Evolutionary conservation across 1,140 invertebrate species (phyloP).

Genomic region (Uloborus diversus): DNA sequence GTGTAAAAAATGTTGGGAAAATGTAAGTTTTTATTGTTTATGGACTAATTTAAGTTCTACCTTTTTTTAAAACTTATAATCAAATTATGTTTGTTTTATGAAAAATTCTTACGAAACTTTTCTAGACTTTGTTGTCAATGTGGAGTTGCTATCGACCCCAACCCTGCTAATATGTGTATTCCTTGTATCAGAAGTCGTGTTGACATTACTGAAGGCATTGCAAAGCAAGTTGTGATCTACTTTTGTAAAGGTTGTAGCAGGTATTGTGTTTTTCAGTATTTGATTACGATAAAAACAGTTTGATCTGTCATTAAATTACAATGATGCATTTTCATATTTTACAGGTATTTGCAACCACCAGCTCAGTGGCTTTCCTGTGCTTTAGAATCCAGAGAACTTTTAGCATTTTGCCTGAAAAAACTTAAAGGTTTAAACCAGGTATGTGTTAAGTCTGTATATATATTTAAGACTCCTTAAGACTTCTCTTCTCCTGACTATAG

Average conservation of each 20-base stretch:
- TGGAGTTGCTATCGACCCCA: conserved; percentile 80
- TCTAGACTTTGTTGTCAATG: conserved; percentile 70
- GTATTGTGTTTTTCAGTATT: conserved; percentile 63
- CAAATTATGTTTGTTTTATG: neutral
- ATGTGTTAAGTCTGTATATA: too few relatives aligned
- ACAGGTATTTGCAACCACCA: conserved; percentile 92
- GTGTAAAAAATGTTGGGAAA: neutral
- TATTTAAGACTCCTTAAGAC: too few relatives aligned
- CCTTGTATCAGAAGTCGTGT: conserved; percentile 88
- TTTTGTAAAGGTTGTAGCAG: conserved; percentile 93
- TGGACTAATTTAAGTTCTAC: neutral
- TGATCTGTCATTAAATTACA: too few relatives aligned
- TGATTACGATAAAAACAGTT: neutral
- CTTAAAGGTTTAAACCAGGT: conserved; percentile 91
- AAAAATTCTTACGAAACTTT: neutral
- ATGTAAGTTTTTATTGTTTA: neutral
- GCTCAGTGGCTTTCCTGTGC: conserved; percentile 87
- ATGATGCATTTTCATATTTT: too few relatives aligned
- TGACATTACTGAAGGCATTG: conserved; percentile 96
- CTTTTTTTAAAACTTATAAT: neutral
- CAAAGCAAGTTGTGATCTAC: conserved; percentile 85
- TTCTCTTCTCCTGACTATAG: too few relatives aligned
- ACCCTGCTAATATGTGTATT: conserved; percentile 97
- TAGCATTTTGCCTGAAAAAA: conserved; percentile 92
- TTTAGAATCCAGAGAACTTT: conserved; percentile 91